Percentiles rank a stretch among this genome's conserved stretches.
Conservation (phyloP, 2,113 vertebrate genomes). For the Gracilinanus agilis region DNA sequence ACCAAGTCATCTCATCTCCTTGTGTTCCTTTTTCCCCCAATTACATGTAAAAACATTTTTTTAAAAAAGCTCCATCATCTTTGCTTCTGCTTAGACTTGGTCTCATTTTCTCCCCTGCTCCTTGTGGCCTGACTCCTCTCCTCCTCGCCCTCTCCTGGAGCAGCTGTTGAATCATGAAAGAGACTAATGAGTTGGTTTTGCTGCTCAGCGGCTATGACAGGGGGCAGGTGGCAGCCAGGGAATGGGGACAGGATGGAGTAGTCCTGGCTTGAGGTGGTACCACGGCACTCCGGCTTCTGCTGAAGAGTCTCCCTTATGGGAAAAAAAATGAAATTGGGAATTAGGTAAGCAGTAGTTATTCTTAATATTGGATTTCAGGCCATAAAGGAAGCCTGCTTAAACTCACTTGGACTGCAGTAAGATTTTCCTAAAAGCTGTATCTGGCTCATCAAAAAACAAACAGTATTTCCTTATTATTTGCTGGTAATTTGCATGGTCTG, state of each 20-base stretch:
- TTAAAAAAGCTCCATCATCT: not conserved
- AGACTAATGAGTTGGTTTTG: not conserved
- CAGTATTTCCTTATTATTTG: not conserved
- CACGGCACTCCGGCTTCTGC: not conserved
- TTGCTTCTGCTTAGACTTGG: not conserved
- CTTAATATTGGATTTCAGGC: not conserved
- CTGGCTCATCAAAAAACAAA: not conserved
- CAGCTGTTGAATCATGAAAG: slow-evolving; percentile 12
- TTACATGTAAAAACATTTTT: not conserved
- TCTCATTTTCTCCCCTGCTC: not conserved
- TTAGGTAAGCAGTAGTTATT: not conserved
- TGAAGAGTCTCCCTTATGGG: slow-evolving; percentile 1
- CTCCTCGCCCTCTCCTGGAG: not conserved
- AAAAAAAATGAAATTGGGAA: slow-evolving; percentile 17
- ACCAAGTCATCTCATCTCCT: not conserved
- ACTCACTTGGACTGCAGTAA: not conserved
- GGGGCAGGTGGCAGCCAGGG: not conserved
- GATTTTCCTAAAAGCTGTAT: not conserved
- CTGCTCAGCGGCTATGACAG: not conserved
- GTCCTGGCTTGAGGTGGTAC: not conserved
- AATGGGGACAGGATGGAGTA: not conserved
- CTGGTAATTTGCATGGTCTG: not conserved
- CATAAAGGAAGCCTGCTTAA: not conserved
- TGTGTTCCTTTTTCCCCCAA: not conserved
- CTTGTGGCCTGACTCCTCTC: not conserved